Evolutionary conservation across 2,113 vertebrate species (phyloP).

Genomic region (Mustela lutreola): DNA sequence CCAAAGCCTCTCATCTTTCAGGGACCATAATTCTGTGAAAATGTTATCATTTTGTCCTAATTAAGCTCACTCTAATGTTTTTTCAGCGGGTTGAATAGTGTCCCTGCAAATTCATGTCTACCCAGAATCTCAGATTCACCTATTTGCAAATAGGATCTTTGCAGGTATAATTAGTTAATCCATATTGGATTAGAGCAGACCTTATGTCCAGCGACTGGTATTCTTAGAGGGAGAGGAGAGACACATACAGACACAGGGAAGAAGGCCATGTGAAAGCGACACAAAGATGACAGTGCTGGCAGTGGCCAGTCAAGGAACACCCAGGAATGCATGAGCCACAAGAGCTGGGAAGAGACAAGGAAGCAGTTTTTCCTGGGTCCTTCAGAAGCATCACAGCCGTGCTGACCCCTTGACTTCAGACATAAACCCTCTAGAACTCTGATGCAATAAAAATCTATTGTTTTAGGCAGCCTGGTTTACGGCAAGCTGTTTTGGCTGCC

Average conservation of each 20-base stretch:
- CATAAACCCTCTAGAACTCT: neutral
- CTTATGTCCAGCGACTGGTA: neutral
- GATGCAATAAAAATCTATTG: neutral
- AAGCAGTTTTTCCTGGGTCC: neutral
- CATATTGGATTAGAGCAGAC: neutral
- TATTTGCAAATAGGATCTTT: neutral
- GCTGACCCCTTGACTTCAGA: neutral
- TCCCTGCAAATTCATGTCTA: neutral
- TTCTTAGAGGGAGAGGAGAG: neutral
- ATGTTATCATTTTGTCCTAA: neutral
- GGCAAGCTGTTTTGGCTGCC: neutral
- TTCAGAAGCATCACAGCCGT: neutral
- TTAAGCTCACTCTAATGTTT: neutral
- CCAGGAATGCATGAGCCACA: neutral
- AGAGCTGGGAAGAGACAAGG: neutral
- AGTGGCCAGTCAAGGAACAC: neutral
- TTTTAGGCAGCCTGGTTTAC: neutral
- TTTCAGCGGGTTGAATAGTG: neutral
- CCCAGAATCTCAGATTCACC: neutral
- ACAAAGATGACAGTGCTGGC: neutral
- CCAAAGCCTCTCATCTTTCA: neutral
- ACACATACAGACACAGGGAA: neutral
- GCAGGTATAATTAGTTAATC: neutral
- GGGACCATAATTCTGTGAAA: neutral
- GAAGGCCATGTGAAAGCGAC: neutral